These are phyloP conservation scores for Hyles vespertilio DNA, from an alignment of 1,140 invertebrate genomes.

Conservation along the genomic window DNA sequence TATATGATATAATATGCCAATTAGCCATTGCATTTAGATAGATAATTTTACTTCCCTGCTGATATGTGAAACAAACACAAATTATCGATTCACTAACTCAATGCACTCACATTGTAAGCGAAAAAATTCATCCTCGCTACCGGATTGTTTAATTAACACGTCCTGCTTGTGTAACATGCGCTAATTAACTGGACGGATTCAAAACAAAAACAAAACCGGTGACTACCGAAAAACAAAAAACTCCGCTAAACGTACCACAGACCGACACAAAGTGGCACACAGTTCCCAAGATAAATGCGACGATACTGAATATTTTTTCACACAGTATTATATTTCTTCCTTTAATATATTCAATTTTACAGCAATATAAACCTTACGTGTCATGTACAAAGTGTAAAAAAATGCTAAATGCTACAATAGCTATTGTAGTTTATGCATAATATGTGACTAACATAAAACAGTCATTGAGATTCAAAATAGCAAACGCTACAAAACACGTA, in stretches of 20 bases:
- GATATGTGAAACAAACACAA: too few species aligned
- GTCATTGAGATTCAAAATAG: constrained; percentile 31
- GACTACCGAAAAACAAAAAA: constrained; percentile 42
- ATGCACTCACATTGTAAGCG: constrained; percentile 32
- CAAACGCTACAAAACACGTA: constrained; percentile 24
- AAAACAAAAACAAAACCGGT: constrained; percentile 39
- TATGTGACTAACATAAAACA: constrained; percentile 25
- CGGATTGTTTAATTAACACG: constrained; percentile 53
- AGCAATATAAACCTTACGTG: constrained; percentile 20
- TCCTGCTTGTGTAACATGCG: constrained; percentile 35
- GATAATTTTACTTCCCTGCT: too few species aligned
- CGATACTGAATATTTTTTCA: constrained; percentile 21
- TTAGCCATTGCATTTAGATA: too few species aligned
- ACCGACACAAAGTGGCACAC: constrained; percentile 28
- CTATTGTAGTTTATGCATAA: constrained; percentile 21
- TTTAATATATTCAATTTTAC: constrained; percentile 10
- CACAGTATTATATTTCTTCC: neutral
- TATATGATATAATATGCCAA: too few species aligned
- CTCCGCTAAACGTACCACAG: constrained; percentile 29
- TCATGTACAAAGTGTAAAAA: constrained; percentile 16
- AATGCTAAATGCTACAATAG: constrained; percentile 15
- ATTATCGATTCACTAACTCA: neutral
- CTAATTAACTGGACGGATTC: constrained; percentile 63
- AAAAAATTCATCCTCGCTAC: constrained; percentile 47
- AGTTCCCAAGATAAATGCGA: constrained; percentile 41